Base-by-base conservation (phyloP, 1,140 invertebrate species). In the Bombus difficillimus region DNA sequence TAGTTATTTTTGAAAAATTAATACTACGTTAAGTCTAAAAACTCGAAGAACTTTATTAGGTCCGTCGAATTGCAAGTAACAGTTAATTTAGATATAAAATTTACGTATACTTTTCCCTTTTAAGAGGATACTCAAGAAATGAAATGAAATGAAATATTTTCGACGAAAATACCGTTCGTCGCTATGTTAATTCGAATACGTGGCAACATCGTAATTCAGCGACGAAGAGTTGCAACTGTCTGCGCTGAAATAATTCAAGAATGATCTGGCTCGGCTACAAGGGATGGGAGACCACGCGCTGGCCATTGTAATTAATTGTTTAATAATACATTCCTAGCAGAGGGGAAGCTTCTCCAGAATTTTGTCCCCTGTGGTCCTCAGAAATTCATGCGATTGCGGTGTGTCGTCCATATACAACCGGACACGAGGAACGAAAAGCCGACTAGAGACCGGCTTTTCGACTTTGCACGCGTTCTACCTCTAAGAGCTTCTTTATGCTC, bases 291-390 rank as follows among this genome's bases (percentile, higher is more conserved):
- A 25, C 62, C 39, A 32, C n/a, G 34, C 18, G 18, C 59, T 47
- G 82, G 62, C 77, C 34, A 83, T 89, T 86, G 88, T 89, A 92
- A 92, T 92, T 90, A 91, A 91, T 91, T 83, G 87, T 87, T 91
- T 86, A 89, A 90, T 89, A 91, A 91, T 90, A 71, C 39, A 85
- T 86, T 47, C 72, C 43, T 9, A n/a, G 68, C 18, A 22, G 22
- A 22, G 41, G 69, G 34, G 2, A 25, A 22, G 5, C 41, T 59
- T 41, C 72, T n/a, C 47, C 39, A 59, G 57, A 77, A 34, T 75
- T 73, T 41, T 12, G 34, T 88, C 87, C 81, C 87, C 37, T 2
- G 76, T 59, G 85, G 25, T 43, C 69, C 71, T 88, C 87, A 88
- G 85, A 86, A 86, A 88, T 88, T 88, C 87, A 88, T 88, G 81